Evolutionary conservation across 2,888 invertebrate genomes (phyloP), one percentile per base, ranked within the genome.

Genomic region (Volucella inflata): DNA sequence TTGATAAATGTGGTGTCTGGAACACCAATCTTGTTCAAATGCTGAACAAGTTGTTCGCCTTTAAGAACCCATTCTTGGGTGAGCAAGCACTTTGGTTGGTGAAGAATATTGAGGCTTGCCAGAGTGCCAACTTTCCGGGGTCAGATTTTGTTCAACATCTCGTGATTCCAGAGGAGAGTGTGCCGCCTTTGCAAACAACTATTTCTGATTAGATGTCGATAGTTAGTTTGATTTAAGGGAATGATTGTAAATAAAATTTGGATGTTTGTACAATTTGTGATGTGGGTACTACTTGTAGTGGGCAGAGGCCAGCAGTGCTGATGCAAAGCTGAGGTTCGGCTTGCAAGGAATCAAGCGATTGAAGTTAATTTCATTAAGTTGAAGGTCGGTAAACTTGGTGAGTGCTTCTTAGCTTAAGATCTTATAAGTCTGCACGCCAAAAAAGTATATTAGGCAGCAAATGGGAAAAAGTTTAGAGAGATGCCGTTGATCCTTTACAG

Each of bases 1-100:
- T 87, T 30, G 88, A 88, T 65, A 57, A 88, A 30, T 79, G 87
- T 1, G 36, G 48, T 6, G 83, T 75, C 12, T 89, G 88, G 88
- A 80, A 87, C 11, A 88, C 87, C 9, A 88, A 87, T n/a, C 42
- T 91, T 16, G 53, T 87, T 0, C 17, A 59, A 3, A 12, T 87
- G 0, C 75, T 91, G 0, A 91, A 91, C 68, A 87, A 79, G 38
- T 76, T 91, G 1, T 91, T 91, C 77, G 87, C 68, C 0, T 75
- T 89, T 17, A 83, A 60, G 0, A 82, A 90, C 50, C 3, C 17
- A 0, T 9, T 40, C 10, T 50, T 91, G 8, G 88, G 75, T 0
- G n/a, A 4, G 16, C 89, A 91, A 17, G 38, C 87, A 0, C 64
- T 91, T 62, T 90, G 89, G 82, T 50, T 91, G 40, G 51, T 91